Base-by-base conservation (phyloP, 2,797 vertebrate species). In the Hipposideros larvatus region DNA sequence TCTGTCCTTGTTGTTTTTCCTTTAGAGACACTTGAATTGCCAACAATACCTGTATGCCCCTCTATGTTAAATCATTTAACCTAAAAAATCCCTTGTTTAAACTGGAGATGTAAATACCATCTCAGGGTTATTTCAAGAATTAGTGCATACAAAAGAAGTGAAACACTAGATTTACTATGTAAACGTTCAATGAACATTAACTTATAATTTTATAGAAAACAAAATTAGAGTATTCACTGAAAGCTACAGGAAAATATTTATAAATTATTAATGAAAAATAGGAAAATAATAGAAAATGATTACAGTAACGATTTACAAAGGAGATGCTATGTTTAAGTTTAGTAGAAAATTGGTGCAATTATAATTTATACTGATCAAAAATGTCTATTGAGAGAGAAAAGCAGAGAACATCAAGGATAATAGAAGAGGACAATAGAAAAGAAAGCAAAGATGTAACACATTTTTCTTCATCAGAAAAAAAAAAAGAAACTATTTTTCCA, bases 381-480 rank as follows among this genome's bases (percentile, higher is more conserved):
- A 24, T 59, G 24, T 59, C 57, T 59, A 59, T 26, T 26, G 37
- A 37, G 5, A 77, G 37, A 43, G 9, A 43, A 88, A 41, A n/a
- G n/a, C n/a, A 79, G 34, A 61, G 8, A 68, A 79, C 22, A 11
- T 28, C 51, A 61, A 16, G 1, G 9, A 37, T 43, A 65, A 71
- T 5, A 77, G 18, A 87, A 55, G 75, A 92, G 24, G 3, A 57
- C 31, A 73, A 53, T 18, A 61, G 34, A 61, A 80, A 63, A 46
- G 4, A 55, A 61, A 90, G 57, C 5, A 88, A 41, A 51, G n/a
- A 65, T 68, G 8, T 16, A 73, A 82, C 8, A 46, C 1, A 14
- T 11, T 61, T 91, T 93, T 90, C 57, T 86, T 90, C n/a, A 79
- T 90, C 11, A 87, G 28, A 74, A 65, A 55, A 37, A 37, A 37